Conservation (phyloP, 2,797 vertebrate species). For the Hephaestus fuliginosus region DNA sequence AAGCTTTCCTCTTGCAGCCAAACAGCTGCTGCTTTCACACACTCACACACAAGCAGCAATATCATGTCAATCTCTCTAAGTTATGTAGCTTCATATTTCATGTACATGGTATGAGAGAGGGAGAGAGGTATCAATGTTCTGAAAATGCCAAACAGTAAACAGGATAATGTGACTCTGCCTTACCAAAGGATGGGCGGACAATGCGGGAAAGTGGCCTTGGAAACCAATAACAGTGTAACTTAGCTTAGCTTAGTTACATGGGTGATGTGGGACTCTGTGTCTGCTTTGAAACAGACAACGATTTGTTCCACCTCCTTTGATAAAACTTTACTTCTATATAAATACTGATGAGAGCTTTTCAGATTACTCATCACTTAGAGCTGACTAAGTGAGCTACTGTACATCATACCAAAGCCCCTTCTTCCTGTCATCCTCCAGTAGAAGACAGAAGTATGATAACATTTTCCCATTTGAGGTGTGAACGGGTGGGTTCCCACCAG, state of each 20-base stretch:
- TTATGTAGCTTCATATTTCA: background rate
- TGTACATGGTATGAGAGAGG: background rate
- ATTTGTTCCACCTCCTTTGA: background rate
- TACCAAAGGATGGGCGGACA: background rate
- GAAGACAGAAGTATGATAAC: too few relatives aligned
- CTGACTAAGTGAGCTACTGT: background rate
- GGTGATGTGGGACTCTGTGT: background rate
- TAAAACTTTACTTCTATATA: background rate
- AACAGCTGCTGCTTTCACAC: conserved; percentile 55
- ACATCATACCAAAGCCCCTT: too few relatives aligned
- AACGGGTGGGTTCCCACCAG: background rate
- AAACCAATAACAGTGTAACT: too few relatives aligned
- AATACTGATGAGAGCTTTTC: background rate
- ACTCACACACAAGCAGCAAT: background rate
- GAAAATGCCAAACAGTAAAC: background rate
- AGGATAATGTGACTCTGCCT: background rate
- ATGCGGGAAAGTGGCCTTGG: background rate
- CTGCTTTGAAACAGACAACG: background rate
- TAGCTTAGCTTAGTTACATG: background rate
- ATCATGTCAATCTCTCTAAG: background rate
- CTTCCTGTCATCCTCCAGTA: too few relatives aligned
- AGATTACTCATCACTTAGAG: background rate
- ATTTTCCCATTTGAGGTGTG: too few relatives aligned
- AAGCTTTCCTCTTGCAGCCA: conserved; percentile 75
- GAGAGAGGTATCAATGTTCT: background rate